phyloP scores from a whole-genome alignment of 2,113 vertebrate genomes.

The Platanista minor region DNA sequence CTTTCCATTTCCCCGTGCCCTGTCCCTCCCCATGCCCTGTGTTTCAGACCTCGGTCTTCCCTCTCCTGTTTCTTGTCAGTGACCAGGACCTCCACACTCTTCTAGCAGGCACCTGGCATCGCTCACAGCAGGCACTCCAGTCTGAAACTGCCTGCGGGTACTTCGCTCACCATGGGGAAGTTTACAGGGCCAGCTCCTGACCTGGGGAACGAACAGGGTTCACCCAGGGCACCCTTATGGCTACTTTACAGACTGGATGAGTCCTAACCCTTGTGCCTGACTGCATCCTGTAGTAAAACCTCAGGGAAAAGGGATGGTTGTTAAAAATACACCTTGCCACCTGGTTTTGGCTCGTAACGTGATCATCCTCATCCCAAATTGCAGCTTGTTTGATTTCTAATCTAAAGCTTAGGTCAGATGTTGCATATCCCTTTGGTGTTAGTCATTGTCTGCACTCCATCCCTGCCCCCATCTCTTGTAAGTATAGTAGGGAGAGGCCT shows the following conservation, averaged over 20 bases:
- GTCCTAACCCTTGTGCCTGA: not conserved
- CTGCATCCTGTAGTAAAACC: not conserved
- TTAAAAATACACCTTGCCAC: conserved; percentile 9
- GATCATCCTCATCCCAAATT: not conserved
- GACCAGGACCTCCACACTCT: not conserved
- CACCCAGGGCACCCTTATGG: not conserved
- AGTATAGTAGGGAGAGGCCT: not conserved
- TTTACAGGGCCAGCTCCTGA: not conserved
- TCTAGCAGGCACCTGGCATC: not conserved
- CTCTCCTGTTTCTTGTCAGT: not conserved
- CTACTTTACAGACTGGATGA: not conserved
- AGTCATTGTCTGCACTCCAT: not conserved
- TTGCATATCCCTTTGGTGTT: not conserved
- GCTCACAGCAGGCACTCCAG: not conserved
- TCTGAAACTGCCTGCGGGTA: not conserved
- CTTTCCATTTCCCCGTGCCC: not conserved
- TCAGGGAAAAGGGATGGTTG: not conserved
- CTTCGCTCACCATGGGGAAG: not conserved
- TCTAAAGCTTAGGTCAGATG: not conserved
- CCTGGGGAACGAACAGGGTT: not conserved
- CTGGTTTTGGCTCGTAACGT: not conserved
- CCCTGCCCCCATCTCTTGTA: not conserved
- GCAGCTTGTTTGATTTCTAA: conserved; percentile 1
- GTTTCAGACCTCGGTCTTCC: not conserved
- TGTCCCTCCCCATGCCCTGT: not conserved